Evolutionary conservation across 2,888 invertebrate species (phyloP), one percentile per base, ranked within the genome.

Genomic region (Himalopsyche tibetana): DNA sequence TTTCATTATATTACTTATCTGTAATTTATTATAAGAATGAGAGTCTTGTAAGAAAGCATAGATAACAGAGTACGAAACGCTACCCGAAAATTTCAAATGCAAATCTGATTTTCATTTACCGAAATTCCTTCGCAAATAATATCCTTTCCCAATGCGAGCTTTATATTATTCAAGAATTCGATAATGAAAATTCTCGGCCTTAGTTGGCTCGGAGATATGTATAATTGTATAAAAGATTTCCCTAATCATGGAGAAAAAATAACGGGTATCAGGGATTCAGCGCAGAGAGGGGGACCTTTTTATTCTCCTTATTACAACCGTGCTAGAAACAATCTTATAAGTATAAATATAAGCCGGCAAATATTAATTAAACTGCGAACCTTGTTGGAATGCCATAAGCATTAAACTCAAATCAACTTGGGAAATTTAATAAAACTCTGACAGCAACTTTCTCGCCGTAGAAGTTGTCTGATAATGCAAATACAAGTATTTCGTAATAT

Each of bases 311-410:
- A 86, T 84, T 84, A 86, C 84, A 82, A 55, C 84, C 82, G 74
- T 55, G 86, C 86, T 86, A 63, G 79, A 79, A 74, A 86, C 86
- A 86, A 84, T 86, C 86, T 84, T 84, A 86, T 83, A 83, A 74
- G 82, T 82, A 82, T 55, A 82, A 82, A 90, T 90, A 90, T 90
- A 89, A 90, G 89, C 90, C 89, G 88, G 90, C 89, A 90, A 90
- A 90, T 90, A 90, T 90, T 90, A 90, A 90, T 90, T 90, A 90
- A 90, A 90, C 89, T 89, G 88, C 89, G 89, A 89, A 88, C 89
- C 89, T 63, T 88, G 89, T 89, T 89, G 89, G 87, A 89, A 89
- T 89, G 89, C 87, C 88, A 85, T 86, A 89, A 88, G 89, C 89
- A 89, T 82, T 19, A 51, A 51, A 51, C 15, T 51, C 51, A 51